Evolutionary conservation across 2,888 invertebrate genomes (phyloP).

Genomic region (Lasioglossum calceatum): DNA sequence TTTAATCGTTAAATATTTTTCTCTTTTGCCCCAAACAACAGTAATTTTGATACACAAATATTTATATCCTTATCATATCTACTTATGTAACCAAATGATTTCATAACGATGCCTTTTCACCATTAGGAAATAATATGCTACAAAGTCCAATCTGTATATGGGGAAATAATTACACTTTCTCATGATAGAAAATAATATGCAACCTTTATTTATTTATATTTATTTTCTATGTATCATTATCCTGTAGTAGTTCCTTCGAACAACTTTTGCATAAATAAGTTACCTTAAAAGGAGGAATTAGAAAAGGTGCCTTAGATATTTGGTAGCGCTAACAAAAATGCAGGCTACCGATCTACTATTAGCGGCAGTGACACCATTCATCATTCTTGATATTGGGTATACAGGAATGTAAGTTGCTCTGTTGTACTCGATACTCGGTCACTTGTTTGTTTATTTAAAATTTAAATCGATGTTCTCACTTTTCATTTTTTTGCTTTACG

Average conservation of each 20-base stretch:
- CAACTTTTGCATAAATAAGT: conserved; percentile 23
- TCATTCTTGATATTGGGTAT: conserved; percentile 81
- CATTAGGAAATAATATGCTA: neutral
- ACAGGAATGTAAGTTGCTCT: conserved; percentile 81
- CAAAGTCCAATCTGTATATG: neutral
- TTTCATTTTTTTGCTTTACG: neutral
- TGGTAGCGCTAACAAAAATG: conserved; percentile 78
- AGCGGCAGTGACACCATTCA: conserved; percentile 78
- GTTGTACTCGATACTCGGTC: conserved; percentile 40
- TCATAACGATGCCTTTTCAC: conserved; percentile 10
- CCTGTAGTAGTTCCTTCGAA: conserved; percentile 32
- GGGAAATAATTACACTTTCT: conserved; percentile 37
- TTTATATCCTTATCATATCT: neutral
- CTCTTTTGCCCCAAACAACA: neutral
- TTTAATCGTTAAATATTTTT: neutral
- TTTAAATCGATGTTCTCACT: conserved; percentile 23
- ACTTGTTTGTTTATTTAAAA: conserved; percentile 21
- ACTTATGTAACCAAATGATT: conserved; percentile 24
- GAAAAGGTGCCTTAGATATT: conserved; percentile 44
- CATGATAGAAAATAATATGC: conserved; percentile 8
- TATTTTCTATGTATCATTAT: conserved; percentile 19
- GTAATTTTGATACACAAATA: neutral
- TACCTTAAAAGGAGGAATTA: conserved; percentile 34
- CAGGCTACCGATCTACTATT: conserved; percentile 78
- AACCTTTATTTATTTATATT: conserved; percentile 13